Evolutionary conservation across 2,797 vertebrate genomes (phyloP).

Genomic region (Sebastes diploproa): DNA sequence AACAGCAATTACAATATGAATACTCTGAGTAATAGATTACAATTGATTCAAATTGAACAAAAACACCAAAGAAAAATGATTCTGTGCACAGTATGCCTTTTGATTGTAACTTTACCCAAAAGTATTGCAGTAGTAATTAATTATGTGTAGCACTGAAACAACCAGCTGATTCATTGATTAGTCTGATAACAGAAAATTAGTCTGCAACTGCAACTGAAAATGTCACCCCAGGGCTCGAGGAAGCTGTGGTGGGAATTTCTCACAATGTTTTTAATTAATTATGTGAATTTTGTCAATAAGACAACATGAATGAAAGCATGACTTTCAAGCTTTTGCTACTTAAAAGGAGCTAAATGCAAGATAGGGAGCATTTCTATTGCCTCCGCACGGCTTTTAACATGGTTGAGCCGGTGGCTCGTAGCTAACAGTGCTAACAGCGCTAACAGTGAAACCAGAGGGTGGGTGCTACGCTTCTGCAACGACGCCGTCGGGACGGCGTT

Average conservation of each 20-base stretch:
- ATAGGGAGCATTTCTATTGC: too few species aligned
- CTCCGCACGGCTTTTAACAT: too few species aligned
- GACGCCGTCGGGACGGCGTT: too few species aligned
- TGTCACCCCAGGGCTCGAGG: not conserved
- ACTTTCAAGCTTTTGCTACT: not conserved
- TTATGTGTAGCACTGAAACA: not conserved
- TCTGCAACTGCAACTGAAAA: not conserved
- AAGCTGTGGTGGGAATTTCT: not conserved
- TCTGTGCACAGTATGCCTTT: not conserved
- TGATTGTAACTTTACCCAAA: not conserved
- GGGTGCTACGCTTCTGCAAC: too few species aligned
- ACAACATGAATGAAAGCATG: not conserved
- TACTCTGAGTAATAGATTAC: not conserved
- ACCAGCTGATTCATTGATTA: not conserved
- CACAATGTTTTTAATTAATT: not conserved
- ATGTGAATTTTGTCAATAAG: not conserved
- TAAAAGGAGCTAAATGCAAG: too few species aligned
- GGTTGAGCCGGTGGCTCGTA: too few species aligned
- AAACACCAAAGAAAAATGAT: not conserved
- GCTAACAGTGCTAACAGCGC: too few species aligned
- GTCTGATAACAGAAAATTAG: not conserved
- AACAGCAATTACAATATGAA: not conserved
- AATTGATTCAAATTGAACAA: not conserved
- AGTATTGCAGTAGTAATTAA: not conserved
- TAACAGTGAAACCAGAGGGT: too few species aligned